Base-by-base conservation (phyloP, 2,888 invertebrate species). In the Cantharis rufa region DNA sequence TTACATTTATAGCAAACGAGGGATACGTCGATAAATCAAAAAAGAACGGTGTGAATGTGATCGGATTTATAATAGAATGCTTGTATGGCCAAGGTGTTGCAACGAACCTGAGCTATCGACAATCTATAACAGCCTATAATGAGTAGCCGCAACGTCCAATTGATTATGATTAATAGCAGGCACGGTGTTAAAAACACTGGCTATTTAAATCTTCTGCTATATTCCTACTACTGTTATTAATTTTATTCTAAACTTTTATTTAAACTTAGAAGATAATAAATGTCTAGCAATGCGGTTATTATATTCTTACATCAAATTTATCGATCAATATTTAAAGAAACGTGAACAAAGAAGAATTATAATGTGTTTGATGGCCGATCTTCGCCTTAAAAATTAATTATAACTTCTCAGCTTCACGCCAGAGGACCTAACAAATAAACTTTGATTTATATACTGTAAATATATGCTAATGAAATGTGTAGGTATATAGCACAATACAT, bases 111-210 rank as follows among this genome's bases (percentile, higher is more conserved):
- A 81, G 76, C 85, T 86, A 87, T 86, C 87, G 85, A 84, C 86
- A 84, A 87, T 87, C 87, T 87, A 86, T 87, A 87, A 87, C 87
- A 87, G 85, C 87, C 85, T 84, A 85, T 87, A 87, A 87, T 87
- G 86, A 87, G 86, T 86, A 87, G 87, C 86, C 87, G 87, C 85
- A 82, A 78, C 84, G 83, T 82, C 81, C 86, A 86, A 87, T 87
- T 87, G 86, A 87, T 87, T 87, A 87, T 87, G 86, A 87, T 87
- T 87, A 87, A 87, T 86, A 85, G 84, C 81, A 82, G 83, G 82
- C 81, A 82, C 81, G 81, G 81, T 81, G 82, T 82, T 83, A 66
- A 81, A 82, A 82, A 82, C 80, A 79, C 80, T 66, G 76, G 76
- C 79, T 79, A 80, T 78, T 80, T 81, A 79, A 79, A 78, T 75